These are phyloP conservation scores for Gnathonemus longibarbis DNA, from an alignment of 2,113 vertebrate species.

Conservation along the genomic window DNA sequence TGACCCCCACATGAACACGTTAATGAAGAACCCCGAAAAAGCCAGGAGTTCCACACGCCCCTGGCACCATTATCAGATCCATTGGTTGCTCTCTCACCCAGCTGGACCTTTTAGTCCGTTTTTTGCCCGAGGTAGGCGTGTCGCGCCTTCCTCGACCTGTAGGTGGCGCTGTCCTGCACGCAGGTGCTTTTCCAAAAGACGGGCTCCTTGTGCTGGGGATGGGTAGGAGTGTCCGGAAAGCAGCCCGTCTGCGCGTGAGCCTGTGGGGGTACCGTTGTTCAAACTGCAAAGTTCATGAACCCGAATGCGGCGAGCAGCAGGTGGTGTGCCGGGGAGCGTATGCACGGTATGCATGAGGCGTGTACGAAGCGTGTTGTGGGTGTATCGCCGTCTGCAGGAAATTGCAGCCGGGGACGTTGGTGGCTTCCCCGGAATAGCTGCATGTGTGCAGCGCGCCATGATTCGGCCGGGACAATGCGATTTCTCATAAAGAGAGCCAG, in stretches of 20 bases:
- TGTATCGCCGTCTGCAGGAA: neutral
- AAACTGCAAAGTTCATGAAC: neutral
- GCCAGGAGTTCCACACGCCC: neutral
- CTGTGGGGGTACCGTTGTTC: neutral
- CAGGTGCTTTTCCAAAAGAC: neutral
- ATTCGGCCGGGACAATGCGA: neutral
- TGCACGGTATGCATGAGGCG: neutral
- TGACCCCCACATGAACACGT: neutral
- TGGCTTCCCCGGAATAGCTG: neutral
- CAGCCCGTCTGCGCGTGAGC: neutral
- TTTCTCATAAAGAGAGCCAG: neutral
- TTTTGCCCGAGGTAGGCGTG: neutral
- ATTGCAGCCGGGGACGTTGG: neutral
- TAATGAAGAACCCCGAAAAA: neutral
- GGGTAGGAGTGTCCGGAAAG: neutral
- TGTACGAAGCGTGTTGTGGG: neutral
- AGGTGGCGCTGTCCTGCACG: neutral
- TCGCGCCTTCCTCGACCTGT: neutral
- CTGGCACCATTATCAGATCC: neutral
- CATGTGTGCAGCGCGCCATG: no score
- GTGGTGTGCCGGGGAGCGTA: neutral
- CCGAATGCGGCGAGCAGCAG: neutral
- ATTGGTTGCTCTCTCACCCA: neutral
- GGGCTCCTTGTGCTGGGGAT: neutral
- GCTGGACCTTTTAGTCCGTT: neutral